These are phyloP conservation scores for Cataglyphis rosenhaueri DNA, from an alignment of 2,888 invertebrate species.

Conservation along the genomic window DNA sequence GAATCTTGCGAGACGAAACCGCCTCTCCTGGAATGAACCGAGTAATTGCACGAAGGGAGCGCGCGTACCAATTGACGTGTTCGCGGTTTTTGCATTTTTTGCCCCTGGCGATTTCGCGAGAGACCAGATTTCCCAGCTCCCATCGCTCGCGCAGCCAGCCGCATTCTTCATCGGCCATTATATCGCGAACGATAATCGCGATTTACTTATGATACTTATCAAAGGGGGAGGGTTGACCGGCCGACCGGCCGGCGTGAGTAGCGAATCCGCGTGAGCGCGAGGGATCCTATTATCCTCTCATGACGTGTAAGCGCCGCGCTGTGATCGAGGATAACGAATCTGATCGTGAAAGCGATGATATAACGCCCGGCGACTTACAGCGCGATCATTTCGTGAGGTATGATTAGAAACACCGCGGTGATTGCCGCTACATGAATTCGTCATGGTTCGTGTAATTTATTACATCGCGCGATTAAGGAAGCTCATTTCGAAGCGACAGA, in stretches of 20 bases:
- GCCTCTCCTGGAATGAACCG: slow-evolving; percentile 71
- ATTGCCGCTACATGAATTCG: slow-evolving; percentile 35
- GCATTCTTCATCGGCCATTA: slow-evolving; percentile 67
- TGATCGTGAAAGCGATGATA: slow-evolving; percentile 54
- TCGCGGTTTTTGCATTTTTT: slow-evolving; percentile 72
- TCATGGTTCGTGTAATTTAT: slow-evolving; percentile 28
- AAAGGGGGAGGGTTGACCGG: slow-evolving; percentile 23
- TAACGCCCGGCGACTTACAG: slow-evolving; percentile 49
- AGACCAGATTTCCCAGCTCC: slow-evolving; percentile 60
- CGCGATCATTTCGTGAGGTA: slow-evolving; percentile 44
- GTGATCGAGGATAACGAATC: slow-evolving; percentile 47
- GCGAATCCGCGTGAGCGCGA: slow-evolving; percentile 21
- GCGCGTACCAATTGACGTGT: slow-evolving; percentile 54
- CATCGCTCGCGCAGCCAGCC: slow-evolving; percentile 40
- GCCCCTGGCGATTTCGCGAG: slow-evolving; percentile 69
- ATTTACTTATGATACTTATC: slow-evolving; percentile 80
- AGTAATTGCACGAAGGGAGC: slow-evolving; percentile 75
- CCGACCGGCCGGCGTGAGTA: slow-evolving; percentile 33
- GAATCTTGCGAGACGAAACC: slow-evolving; percentile 50
- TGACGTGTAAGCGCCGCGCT: slow-evolving; percentile 39
- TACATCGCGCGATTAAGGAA: slow-evolving; percentile 11
- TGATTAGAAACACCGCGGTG: slow-evolving; percentile 47
- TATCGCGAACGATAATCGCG: slow-evolving; percentile 73
- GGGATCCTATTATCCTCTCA: slow-evolving; percentile 58
- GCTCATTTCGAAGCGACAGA: slow-evolving; percentile 9